These are phyloP conservation scores for Alcedo atthis DNA, from an alignment of 2,797 vertebrate genomes.

Conservation along the genomic window DNA sequence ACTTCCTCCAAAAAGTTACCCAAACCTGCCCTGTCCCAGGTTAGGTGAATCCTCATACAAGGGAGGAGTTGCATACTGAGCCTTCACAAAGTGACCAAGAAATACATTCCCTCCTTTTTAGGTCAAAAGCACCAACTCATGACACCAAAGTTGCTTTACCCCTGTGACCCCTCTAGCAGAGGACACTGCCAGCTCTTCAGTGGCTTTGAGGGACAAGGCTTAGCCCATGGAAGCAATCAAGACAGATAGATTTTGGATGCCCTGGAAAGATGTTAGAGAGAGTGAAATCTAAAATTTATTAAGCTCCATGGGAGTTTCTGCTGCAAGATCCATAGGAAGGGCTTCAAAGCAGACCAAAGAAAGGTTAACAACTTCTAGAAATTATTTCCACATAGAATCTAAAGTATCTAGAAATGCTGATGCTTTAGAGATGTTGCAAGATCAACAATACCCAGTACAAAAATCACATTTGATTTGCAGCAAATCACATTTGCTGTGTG, in stretches of 20 bases:
- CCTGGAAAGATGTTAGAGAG: background rate
- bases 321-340: background rate
- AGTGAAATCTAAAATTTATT: background rate
- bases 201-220: background rate
- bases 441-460: background rate
- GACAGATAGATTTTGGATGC: background rate
- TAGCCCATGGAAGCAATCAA: background rate
- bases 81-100: accelerated
- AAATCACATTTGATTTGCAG: background rate
- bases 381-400: background rate
- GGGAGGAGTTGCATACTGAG: accelerated
- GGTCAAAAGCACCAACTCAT: background rate
- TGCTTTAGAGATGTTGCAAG: background rate
- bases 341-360: background rate
- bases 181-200: background rate
- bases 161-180: background rate
- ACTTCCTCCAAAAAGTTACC: background rate
- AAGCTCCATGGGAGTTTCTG: background rate
- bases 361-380: background rate
- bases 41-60: background rate
- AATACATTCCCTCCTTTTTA: background rate
- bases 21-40: accelerated
- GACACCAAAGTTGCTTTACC: background rate
- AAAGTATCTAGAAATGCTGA: background rate
- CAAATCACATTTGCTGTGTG: background rate